A percentile compares a stretch with the other conserved stretches of the same genome.
phyloP scores from a whole-genome alignment of 2,797 vertebrate species.

The Allobates femoralis region DNA sequence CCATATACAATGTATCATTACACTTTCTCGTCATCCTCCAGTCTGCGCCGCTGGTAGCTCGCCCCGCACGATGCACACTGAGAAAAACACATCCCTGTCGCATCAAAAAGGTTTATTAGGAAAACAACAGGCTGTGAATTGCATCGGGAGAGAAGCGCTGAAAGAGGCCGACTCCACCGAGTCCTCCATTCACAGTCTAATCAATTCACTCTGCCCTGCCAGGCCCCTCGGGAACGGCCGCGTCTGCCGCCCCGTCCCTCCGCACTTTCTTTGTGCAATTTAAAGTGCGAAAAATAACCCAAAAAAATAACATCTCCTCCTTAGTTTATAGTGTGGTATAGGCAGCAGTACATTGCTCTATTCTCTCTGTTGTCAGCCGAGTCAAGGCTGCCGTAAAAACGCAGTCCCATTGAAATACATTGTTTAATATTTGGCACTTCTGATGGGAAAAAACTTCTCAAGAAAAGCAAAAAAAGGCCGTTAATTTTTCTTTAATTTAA shows the following conservation, averaged over 20 bases:
- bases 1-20: neutral
- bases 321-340: neutral
- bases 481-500: neutral
- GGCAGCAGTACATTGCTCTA: neutral
- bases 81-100: conserved; percentile 18
- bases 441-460: conserved; percentile 8
- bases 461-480: neutral
- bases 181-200: conserved; percentile 34
- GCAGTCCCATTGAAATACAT: neutral
- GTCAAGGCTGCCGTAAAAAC: neutral
- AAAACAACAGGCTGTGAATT: conserved; percentile 19
- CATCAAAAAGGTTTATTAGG: conserved; percentile 31
- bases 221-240: neutral
- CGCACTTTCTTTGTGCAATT: conserved; percentile 9
- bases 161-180: neutral
- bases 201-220: neutral
- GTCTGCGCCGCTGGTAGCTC: neutral
- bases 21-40: neutral
- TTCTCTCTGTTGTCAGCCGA: neutral
- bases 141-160: conserved; percentile 6
- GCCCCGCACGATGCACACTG: neutral
- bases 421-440: neutral
- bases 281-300: neutral
- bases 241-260: neutral
- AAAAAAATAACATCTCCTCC: neutral